Evolutionary conservation across 2,113 vertebrate species (phyloP).

Genomic region (Benthochromis sp.): DNA sequence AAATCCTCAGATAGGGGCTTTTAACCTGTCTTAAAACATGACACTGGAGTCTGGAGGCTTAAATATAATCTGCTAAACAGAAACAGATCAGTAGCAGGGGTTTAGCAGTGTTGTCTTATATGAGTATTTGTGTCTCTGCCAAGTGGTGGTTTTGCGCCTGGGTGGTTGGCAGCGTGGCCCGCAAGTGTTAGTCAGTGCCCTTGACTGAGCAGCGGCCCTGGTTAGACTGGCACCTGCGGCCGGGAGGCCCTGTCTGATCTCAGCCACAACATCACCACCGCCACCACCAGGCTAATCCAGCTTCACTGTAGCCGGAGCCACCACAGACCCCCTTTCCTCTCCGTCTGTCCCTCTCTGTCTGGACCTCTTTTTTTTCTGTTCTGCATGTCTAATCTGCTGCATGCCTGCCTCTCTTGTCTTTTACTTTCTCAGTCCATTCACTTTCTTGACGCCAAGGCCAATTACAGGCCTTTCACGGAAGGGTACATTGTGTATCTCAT

Average conservation of each 20-base stretch:
- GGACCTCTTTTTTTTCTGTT: background rate
- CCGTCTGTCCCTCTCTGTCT: background rate
- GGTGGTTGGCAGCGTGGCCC: background rate
- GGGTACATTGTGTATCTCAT: background rate
- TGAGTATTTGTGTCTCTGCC: conserved; percentile 17
- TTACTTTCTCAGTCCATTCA: background rate
- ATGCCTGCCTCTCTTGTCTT: background rate
- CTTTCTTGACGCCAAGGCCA: conserved; percentile 35
- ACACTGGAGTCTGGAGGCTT: conserved; percentile 10
- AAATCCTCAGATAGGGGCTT: background rate
- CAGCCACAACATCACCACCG: conserved; percentile 40
- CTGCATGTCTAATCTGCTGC: background rate
- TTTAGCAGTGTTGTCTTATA: conserved; percentile 22
- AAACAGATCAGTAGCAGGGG: conserved; percentile 38
- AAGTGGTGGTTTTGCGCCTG: conserved; percentile 25
- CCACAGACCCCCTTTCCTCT: conserved; percentile 17
- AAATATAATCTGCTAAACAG: conserved; percentile 36
- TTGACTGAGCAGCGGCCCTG: conserved; percentile 20
- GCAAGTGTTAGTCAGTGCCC: background rate
- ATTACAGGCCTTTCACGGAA: conserved; percentile 16
- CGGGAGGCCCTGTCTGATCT: conserved; percentile 33
- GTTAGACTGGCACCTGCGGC: conserved; percentile 57
- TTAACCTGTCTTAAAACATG: conserved; percentile 21
- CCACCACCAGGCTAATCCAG: conserved; percentile 6
- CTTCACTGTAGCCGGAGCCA: conserved; percentile 23